Percentiles rank a stretch among this genome's conserved stretches.
Conservation (phyloP, 64 coral and sea anemone genomes). For the Stylophora pistillata region DNA sequence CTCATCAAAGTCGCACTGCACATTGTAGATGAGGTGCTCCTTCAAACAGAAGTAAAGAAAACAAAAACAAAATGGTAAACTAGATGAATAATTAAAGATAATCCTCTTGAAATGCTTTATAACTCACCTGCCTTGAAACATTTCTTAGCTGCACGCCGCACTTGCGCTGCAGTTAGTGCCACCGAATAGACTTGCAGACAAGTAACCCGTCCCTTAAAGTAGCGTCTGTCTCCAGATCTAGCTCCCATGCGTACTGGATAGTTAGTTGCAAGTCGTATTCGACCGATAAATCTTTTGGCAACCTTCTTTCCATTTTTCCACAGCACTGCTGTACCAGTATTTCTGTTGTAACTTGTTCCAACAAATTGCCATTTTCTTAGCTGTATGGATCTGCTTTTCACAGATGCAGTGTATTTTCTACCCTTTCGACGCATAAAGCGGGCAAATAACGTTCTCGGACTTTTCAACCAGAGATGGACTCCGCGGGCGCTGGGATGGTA, state of each 20-base stretch:
- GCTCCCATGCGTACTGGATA: slow-evolving; percentile 67
- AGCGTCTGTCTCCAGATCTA: slow-evolving; percentile 25
- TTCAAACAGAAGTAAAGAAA: no score
- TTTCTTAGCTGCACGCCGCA: slow-evolving; percentile 12
- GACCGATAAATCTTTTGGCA: slow-evolving; percentile 24
- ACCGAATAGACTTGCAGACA: slow-evolving; percentile 55
- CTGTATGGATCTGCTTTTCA: slow-evolving; percentile 3
- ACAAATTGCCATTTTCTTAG: slow-evolving; percentile 63
- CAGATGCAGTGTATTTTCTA: slow-evolving; percentile 12
- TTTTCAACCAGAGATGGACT: slow-evolving; percentile 42
- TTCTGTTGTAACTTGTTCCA: slow-evolving; percentile 36
- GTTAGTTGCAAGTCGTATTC: slow-evolving; percentile 50
- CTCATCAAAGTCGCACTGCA: no score
- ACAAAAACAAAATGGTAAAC: no score
- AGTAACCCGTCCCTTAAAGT: slow-evolving; percentile 58
- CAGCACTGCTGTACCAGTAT: slow-evolving; percentile 20
- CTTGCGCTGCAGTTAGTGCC: slow-evolving; percentile 33
- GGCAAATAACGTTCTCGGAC: slow-evolving; percentile 26
- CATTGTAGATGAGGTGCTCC: no score
- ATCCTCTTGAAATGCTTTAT: not conserved
- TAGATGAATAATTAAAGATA: not conserved
- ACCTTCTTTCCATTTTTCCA: slow-evolving; percentile 53
- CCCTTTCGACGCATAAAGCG: slow-evolving; percentile 30
- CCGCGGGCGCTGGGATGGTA: slow-evolving; percentile 53
- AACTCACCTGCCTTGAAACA: slow-evolving; percentile 31